These are phyloP conservation scores for Pseudochromis fuscus DNA, from an alignment of 2,797 vertebrate genomes.

Conservation along the genomic window DNA sequence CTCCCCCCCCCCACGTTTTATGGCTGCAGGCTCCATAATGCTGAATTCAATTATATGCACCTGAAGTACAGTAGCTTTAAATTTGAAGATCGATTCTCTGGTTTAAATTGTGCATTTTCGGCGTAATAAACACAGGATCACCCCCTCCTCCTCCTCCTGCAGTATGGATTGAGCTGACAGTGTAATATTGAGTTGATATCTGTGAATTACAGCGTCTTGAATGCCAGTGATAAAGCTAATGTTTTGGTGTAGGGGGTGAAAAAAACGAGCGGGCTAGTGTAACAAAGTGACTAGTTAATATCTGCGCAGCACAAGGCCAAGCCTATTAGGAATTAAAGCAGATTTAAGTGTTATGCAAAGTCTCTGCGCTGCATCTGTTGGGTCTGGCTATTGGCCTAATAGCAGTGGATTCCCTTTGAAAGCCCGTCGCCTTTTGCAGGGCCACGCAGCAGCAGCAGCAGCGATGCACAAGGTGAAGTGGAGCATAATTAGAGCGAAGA, in stretches of 20 bases:
- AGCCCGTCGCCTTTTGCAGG: constrained; percentile 55
- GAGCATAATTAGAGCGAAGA: constrained; percentile 49
- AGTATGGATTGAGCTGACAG: constrained; percentile 59
- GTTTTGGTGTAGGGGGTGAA: constrained; percentile 48
- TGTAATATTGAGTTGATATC: constrained; percentile 68
- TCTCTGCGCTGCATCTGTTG: constrained; percentile 83
- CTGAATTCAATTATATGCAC: constrained; percentile 84
- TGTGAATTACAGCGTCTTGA: constrained; percentile 63
- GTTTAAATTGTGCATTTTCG: constrained; percentile 77
- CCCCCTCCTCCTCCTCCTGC: background rate
- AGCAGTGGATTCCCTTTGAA: constrained; percentile 63
- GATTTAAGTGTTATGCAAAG: constrained; percentile 86
- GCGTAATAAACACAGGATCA: constrained; percentile 67
- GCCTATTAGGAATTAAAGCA: constrained; percentile 86
- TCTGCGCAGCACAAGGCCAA: constrained; percentile 78
- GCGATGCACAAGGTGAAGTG: constrained; percentile 54
- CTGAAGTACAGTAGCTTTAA: constrained; percentile 82
- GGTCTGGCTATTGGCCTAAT: constrained; percentile 78
- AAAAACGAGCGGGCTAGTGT: constrained; percentile 46
- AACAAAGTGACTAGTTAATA: constrained; percentile 81
- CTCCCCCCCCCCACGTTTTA: constrained; percentile 70
- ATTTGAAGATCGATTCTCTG: constrained; percentile 78
- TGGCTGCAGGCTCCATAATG: constrained; percentile 82
- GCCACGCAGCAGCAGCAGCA: constrained; percentile 52
- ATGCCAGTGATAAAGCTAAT: constrained; percentile 56